Evolutionary conservation across 1,140 invertebrate genomes (phyloP), one percentile per base, ranked within the genome.

Genomic region (Acyrthosiphon pisum): DNA sequence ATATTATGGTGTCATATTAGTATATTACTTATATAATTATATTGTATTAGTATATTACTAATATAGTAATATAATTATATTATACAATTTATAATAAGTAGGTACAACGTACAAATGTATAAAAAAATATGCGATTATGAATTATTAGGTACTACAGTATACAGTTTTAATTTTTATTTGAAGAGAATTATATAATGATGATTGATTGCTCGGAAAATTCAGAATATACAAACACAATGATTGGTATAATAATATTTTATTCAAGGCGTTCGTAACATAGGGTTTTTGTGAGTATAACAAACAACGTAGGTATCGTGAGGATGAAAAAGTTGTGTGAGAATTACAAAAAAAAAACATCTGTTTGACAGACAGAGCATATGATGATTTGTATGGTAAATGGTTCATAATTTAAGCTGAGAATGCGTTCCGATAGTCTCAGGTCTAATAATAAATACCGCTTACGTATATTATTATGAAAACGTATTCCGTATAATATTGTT

Each of bases 251-350:
- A 53, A 22, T 68, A n/a, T 68, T n/a, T 4, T 68, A 68, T 68
- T 68, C 30, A 68, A 68, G 30, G 14, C 11, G 30, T n/a, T 68
- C 14, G 4, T 60, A 60, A 30, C n/a, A 68, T 18, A 76, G 60
- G 14, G 11, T 76, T 76, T 76, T n/a, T 76, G 11, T 68, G 30
- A n/a, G 14, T 76, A 18, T 76, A n/a, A 76, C 11, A 76, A 76
- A 76, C 3, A 6, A n/a, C 2, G 30, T 60, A 53, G 2, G 14
- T 53, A 20, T 18, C 30, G 14, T 30, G n/a, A 76, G 60, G 14
- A 76, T 18, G n/a, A 76, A 76, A 76, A 76, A 76, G n/a, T 76
- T n/a, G n/a, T 76, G 60, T n/a, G 60, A 76, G 60, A 76, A 76
- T 30, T n/a, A 14, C 11, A 76, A 76, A 68, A 68, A 68, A 76